phyloP scores from a whole-genome alignment of 2,113 vertebrate species.

The Pachyramphus minor region DNA sequence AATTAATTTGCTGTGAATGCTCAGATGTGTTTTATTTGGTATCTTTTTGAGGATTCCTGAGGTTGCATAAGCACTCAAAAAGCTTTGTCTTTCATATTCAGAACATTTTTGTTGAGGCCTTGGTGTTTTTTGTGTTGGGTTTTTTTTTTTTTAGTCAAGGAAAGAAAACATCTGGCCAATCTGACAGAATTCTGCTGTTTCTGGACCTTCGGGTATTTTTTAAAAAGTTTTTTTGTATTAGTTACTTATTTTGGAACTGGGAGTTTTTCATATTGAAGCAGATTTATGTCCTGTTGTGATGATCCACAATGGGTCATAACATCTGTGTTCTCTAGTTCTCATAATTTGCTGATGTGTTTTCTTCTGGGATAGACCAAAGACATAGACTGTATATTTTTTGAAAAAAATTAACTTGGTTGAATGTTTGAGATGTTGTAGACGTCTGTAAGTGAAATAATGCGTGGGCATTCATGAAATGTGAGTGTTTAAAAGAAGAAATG shows the following conservation, averaged over 20 bases:
- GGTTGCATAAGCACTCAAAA: neutral
- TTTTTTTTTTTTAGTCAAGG: neutral
- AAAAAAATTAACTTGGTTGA: neutral
- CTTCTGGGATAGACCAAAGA: neutral
- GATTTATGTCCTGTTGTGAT: neutral
- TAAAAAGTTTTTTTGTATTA: neutral
- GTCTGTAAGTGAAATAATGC: neutral
- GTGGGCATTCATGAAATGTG: neutral
- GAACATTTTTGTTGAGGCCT: neutral
- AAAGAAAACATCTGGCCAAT: neutral
- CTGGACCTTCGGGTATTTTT: neutral
- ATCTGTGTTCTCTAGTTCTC: neutral
- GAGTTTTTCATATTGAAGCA: neutral
- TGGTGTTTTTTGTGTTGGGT: neutral
- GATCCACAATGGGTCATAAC: neutral
- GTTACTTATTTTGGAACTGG: neutral
- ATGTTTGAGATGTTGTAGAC: neutral
- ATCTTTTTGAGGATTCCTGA: neutral
- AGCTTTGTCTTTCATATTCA: neutral
- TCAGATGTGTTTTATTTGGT: neutral
- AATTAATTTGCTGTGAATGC: neutral
- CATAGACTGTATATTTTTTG: neutral
- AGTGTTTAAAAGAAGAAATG: neutral
- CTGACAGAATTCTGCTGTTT: neutral
- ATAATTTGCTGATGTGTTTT: neutral